Evolutionary conservation across 37 sponge, comb jelly and placozoan genomes (phyloP).

Genomic region (Corticium candelabrum): DNA sequence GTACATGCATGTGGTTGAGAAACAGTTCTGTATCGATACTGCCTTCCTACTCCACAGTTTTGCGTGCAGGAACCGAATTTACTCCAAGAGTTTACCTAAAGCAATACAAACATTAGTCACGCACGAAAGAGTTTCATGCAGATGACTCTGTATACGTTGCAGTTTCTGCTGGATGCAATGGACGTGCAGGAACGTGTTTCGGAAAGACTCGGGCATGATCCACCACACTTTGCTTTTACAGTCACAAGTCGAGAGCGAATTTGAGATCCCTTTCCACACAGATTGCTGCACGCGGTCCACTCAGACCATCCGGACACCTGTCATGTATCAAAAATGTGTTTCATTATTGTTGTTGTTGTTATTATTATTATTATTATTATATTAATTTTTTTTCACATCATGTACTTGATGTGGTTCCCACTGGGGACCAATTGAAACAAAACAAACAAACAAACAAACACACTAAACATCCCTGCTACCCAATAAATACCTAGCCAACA

Average conservation of each 20-base stretch:
- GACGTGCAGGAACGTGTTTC: not conserved
- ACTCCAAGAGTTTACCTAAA: not conserved
- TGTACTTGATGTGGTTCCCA: too few relatives aligned
- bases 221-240: not conserved
- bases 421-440: too few relatives aligned
- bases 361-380: too few relatives aligned
- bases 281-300: not conserved
- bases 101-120: not conserved
- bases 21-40: not conserved
- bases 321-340: too few relatives aligned
- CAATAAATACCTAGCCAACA: too few relatives aligned
- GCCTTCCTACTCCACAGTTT: not conserved
- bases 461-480: too few relatives aligned
- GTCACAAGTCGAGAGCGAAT: not conserved
- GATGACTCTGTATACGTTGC: not conserved
- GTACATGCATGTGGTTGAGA: not conserved
- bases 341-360: too few relatives aligned
- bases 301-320: not conserved
- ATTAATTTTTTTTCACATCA: too few relatives aligned
- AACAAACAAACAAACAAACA: too few relatives aligned
- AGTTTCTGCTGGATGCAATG: not conserved
- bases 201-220: not conserved
- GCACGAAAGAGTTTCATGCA: not conserved
- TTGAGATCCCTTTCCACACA: not conserved
- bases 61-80: not conserved